phyloP scores from a whole-genome alignment of 2,888 invertebrate genomes.

The Lampropteryx suffumata region DNA sequence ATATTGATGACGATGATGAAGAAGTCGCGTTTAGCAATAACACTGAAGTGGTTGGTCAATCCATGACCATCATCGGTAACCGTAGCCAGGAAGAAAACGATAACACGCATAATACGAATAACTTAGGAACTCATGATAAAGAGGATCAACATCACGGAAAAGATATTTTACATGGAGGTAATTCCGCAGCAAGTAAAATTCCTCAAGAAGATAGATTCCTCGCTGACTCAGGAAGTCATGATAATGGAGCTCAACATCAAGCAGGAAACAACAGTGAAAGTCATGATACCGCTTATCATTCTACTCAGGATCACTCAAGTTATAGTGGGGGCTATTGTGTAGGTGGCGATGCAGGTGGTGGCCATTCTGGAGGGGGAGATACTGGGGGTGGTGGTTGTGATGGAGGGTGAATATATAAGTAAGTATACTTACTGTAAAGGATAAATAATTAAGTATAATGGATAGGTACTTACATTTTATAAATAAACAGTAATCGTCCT shows the following conservation, averaged over 20 bases:
- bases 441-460: no score
- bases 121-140: not conserved
- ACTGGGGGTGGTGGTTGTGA: not conserved
- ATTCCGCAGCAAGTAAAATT: no score
- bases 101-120: not conserved
- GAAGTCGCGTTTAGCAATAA: not conserved
- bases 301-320: not conserved
- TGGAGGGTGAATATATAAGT: not conserved
- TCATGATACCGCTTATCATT: no score
- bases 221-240: not conserved
- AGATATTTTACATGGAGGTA: no score
- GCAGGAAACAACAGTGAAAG: not conserved
- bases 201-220: no score
- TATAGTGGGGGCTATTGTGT: not conserved
- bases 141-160: not conserved
- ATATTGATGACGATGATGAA: slow-evolving; percentile 6
- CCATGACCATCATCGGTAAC: not conserved
- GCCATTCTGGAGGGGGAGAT: slow-evolving; percentile 13
- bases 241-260: not conserved
- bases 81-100: not conserved
- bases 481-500: no score
- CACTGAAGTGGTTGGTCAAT: not conserved
- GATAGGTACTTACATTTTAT: no score
- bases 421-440: no score
- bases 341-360: not conserved